phyloP scores from a whole-genome alignment of 2,797 vertebrate genomes.

The Dendrocincla fuliginosa region DNA sequence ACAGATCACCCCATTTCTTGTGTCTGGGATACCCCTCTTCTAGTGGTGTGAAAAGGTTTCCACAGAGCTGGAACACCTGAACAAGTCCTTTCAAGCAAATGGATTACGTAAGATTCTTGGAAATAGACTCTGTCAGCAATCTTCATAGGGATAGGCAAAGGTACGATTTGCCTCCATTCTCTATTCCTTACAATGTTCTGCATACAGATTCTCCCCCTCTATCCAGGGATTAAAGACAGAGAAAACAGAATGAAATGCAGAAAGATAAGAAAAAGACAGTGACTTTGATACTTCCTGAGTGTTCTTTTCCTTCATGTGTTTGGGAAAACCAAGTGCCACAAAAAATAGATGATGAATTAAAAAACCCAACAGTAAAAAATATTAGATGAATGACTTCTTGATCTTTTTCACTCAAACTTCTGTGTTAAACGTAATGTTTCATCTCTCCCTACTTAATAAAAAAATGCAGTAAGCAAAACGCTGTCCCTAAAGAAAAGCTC shows the following conservation, averaged over 20 bases:
- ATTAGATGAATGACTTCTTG: conserved; percentile 50
- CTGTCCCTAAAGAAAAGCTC: conserved; percentile 13
- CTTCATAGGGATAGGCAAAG: background rate
- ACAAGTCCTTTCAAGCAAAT: background rate
- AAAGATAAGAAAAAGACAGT: conserved; percentile 31
- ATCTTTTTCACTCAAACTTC: conserved; percentile 33
- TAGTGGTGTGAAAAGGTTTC: background rate
- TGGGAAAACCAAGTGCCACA: background rate
- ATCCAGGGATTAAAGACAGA: conserved; percentile 8
- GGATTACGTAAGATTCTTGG: background rate
- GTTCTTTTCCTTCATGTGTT: conserved; percentile 13
- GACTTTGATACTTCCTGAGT: conserved; percentile 45
- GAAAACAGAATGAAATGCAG: background rate
- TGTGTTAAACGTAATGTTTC: conserved; percentile 4
- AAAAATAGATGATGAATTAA: conserved; percentile 11
- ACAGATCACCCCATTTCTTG: background rate
- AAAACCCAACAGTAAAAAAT: conserved; percentile 14
- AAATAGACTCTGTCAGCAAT: conserved; percentile 22
- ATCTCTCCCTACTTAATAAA: conserved; percentile 23
- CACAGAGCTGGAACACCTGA: background rate
- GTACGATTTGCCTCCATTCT: background rate
- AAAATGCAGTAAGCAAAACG: conserved; percentile 40
- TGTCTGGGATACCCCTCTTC: background rate
- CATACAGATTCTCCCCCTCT: background rate
- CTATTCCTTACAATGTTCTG: background rate